Evolutionary conservation across 2,888 invertebrate species (phyloP).

Genomic region (Drosophila acutilabella): DNA sequence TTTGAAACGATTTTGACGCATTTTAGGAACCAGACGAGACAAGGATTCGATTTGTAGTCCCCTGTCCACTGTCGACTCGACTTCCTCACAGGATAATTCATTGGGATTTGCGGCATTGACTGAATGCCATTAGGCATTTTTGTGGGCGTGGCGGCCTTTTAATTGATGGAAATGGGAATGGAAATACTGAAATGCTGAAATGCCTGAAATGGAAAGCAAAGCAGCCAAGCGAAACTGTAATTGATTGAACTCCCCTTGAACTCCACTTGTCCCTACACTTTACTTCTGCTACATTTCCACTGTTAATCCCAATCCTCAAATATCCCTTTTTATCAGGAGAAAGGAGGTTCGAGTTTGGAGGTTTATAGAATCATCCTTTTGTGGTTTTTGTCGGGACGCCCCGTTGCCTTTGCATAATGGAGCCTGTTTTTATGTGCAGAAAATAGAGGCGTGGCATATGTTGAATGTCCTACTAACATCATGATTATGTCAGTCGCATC

Average conservation of each 20-base stretch:
- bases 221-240: conserved; percentile 55
- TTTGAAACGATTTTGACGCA: conserved; percentile 76
- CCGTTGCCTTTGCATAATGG: conserved; percentile 59
- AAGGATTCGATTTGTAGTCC: conserved; percentile 17
- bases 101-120: conserved; percentile 40
- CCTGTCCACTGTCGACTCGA: background rate
- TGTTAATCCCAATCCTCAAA: conserved; percentile 30
- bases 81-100: conserved; percentile 31
- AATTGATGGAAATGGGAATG: conserved; percentile 57
- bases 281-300: conserved; percentile 45
- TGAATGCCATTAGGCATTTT: conserved; percentile 51
- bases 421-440: conserved; percentile 3
- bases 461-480: conserved; percentile 34
- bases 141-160: conserved; percentile 46
- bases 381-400: conserved; percentile 30
- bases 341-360: background rate
- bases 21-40: conserved; percentile 24
- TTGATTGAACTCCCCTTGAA: conserved; percentile 63
- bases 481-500: conserved; percentile 22
- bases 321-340: conserved; percentile 22
- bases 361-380: conserved; percentile 47
- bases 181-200: background rate
- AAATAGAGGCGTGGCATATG: conserved; percentile 45
- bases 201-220: conserved; percentile 17
- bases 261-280: background rate